Conservation (phyloP, 2,797 vertebrate genomes). For the Apodemus agrarius region DNA sequence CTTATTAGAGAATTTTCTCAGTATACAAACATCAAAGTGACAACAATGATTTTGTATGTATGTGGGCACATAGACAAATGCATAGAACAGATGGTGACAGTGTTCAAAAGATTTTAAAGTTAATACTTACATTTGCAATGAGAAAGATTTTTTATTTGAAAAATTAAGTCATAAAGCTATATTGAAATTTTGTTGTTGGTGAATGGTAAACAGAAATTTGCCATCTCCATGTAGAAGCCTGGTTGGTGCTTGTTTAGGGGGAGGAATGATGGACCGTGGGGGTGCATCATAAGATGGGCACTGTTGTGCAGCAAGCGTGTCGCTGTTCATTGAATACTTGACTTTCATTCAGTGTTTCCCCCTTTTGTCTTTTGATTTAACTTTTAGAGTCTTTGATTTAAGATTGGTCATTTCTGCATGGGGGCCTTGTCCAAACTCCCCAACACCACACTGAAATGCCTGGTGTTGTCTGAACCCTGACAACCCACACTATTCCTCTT, state of each 20-base stretch:
- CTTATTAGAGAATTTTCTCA: background rate
- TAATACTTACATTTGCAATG: background rate
- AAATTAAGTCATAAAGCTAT: background rate
- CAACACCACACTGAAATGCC: background rate
- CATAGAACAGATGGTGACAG: background rate
- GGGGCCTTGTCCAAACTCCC: background rate
- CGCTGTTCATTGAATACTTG: background rate
- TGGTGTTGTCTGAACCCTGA: background rate
- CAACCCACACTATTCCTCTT: background rate
- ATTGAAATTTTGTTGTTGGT: background rate
- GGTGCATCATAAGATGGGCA: background rate
- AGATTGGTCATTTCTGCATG: background rate
- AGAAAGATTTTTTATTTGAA: background rate
- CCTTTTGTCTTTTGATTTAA: constrained; percentile 14
- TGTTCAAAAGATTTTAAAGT: constrained; percentile 1
- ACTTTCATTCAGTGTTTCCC: background rate
- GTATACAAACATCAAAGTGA: background rate
- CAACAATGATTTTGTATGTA: background rate
- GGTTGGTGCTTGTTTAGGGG: background rate
- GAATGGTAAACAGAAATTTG: background rate
- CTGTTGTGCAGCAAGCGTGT: background rate
- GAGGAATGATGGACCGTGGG: background rate
- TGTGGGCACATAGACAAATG: background rate
- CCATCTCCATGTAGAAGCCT: background rate
- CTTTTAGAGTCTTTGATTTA: background rate